These are phyloP conservation scores for Trichosurus vulpecula DNA, from an alignment of 2,797 vertebrate genomes.

Conservation along the genomic window DNA sequence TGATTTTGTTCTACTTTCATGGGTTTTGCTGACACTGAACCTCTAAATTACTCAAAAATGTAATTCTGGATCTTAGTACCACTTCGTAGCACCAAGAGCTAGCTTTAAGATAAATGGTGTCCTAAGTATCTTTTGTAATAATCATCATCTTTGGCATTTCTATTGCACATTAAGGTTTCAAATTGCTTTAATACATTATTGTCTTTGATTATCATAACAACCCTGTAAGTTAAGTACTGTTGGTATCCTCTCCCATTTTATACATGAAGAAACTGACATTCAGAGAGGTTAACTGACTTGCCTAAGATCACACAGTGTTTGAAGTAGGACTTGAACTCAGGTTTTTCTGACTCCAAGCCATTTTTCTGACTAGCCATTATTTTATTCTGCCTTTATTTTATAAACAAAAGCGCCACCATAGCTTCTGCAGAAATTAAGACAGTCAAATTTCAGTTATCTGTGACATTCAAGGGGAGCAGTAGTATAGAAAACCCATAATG, in stretches of 20 bases:
- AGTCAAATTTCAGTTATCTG: conserved; percentile 47
- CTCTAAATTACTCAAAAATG: conserved; percentile 51
- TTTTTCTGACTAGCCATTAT: too few species aligned
- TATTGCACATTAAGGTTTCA: not conserved
- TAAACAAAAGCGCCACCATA: conserved; percentile 49
- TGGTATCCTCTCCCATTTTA: not conserved
- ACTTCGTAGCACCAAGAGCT: conserved; percentile 23
- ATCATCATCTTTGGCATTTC: not conserved
- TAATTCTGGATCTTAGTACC: conserved; percentile 43
- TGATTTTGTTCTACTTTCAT: conserved; percentile 38
- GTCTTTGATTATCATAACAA: not conserved
- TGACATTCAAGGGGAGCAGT: conserved; percentile 29
- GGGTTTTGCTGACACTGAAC: conserved; percentile 47
- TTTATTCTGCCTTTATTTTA: conserved; percentile 5
- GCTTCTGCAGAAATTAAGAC: conserved; percentile 50
- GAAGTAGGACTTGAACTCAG: not conserved
- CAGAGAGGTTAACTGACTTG: not conserved
- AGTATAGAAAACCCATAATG: conserved; percentile 38
- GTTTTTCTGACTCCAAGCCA: not conserved
- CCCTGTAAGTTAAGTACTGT: not conserved
- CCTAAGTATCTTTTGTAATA: not conserved
- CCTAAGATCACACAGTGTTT: not conserved
- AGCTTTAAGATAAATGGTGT: conserved; percentile 43
- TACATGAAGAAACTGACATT: not conserved
- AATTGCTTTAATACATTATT: not conserved